Evolutionary conservation across 2,113 vertebrate species (phyloP), one percentile per base, ranked within the genome.

Genomic region (Cavia aperea): DNA sequence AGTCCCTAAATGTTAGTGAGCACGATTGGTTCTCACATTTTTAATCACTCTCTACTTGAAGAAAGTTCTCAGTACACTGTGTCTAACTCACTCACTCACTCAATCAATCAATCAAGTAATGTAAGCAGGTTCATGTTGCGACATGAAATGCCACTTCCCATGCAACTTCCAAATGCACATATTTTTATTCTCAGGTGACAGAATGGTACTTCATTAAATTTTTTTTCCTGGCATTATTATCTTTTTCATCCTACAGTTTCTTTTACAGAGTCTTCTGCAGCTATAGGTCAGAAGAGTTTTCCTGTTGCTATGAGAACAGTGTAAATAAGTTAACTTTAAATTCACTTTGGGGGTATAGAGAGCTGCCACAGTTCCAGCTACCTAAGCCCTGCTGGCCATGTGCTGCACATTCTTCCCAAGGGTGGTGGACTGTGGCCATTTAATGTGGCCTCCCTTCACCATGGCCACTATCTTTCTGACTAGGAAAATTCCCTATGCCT

Each of bases 261-360:
- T 96, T 93, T 91, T 83, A 92, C 65, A 88, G 79, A 90, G 51
- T 83, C 89, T 94, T 90, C 90, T n/a, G 66, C 21, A 11, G 86
- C 93, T 97, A 92, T 88, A 94, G 92, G 95, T 77, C 49, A 95
- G 82, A 58, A 96, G 2, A 92, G 91, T 92, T 95, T 96, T 96
- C 79, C 93, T 84, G 93, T 97, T 96, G 87, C 95, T 93, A 96
- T 88, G 96, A 94, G 87, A 97, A 96, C 51, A 16, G 43, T 56
- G 49, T 93, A 97, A 97, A 96, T 85, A 96, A 95, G 54, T 90
- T 66, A 84, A 91, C 29, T 94, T 96, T 96, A 94, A 96, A 91
- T 89, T 92, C 88, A 95, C 90, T 96, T 90, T 93, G 94, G 93
- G 94, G 86, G 85, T 92, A 96, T 79, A n/a, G 78, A n/a, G 78